Base-by-base conservation (phyloP, 2,888 invertebrate genomes). In the Palloptera scutellata region DNA sequence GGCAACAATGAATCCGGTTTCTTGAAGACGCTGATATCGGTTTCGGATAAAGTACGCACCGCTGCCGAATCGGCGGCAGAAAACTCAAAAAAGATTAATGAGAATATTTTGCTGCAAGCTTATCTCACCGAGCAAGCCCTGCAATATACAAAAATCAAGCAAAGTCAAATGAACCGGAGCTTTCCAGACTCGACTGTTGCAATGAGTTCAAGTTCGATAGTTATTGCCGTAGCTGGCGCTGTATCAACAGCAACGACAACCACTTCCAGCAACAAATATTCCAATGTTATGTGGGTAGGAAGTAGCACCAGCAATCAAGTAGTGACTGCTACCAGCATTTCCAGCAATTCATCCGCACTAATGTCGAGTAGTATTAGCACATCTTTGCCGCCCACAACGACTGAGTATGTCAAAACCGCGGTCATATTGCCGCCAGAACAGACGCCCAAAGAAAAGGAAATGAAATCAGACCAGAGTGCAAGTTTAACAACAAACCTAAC, bases 51-150 rank as follows among this genome's bases (percentile, higher is more conserved):
- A 72, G 80, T 81, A 43, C 80, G 81, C 51, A 78, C 77, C 15
- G 78, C 81, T 0, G 81, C 82, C 1, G 78, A 80, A 54, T 4
- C n/a, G n/a, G 73, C 74, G 70, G 74, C 77, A 59, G 78, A 76
- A 69, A 75, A 73, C 51, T 73, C 73, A 42, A 77, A 76, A 67
- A 72, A 70, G 55, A 68, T 67, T 12, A 76, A 68, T 53, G 89
- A 90, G 48, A 90, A 90, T 72, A 88, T 89, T 8, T 88, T 91
- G 87, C 84, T 92, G 63, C 91, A 91, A 73, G 91, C 90, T 0
- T 92, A 92, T 82, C 86, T 92, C 61, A 91, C 91, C 1, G 92
- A 92, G 78, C 87, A 91, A 77, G 91, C 92, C 15, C 85, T 92
- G 60, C 87, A 90, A 78, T 90, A 91, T 79, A 88, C 90, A 51